phyloP scores from a whole-genome alignment of 2,888 invertebrate genomes.

The Eugnorisma glareosa region DNA sequence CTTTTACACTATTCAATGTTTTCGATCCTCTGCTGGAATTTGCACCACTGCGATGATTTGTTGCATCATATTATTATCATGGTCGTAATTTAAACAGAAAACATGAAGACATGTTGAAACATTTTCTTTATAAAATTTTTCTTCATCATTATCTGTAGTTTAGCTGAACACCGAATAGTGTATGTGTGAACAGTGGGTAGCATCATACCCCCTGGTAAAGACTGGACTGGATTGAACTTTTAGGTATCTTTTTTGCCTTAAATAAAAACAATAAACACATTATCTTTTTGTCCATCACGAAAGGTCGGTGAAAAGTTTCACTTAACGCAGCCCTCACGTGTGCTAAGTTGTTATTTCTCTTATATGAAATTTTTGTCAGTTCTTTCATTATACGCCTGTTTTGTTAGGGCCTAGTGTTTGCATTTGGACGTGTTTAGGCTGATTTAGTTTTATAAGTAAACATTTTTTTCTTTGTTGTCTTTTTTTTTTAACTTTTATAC shows the following conservation, averaged over 20 bases:
- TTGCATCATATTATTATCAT: background rate
- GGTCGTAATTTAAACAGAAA: background rate
- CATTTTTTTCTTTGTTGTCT: too few species aligned
- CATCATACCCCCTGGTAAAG: background rate
- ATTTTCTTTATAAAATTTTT: too few species aligned
- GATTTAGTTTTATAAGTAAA: background rate
- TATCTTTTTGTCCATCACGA: slow-evolving; percentile 17
- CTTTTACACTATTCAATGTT: background rate
- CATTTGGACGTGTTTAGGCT: background rate
- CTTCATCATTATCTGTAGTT: background rate
- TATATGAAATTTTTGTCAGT: slow-evolving; percentile 39
- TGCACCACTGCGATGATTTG: background rate
- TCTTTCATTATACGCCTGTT: slow-evolving; percentile 12
- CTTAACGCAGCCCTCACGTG: slow-evolving; percentile 31
- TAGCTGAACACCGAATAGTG: background rate
- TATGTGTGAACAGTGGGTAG: background rate
- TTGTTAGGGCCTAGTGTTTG: slow-evolving; percentile 3
- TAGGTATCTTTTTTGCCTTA: background rate
- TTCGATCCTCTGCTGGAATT: background rate
- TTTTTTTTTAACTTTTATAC: background rate
- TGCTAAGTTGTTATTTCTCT: slow-evolving; percentile 46
- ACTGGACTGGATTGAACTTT: background rate
- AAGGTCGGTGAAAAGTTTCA: slow-evolving; percentile 33
- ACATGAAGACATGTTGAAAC: background rate
- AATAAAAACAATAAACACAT: slow-evolving; percentile 29